These are phyloP conservation scores for Muschampia plurimacula DNA, from an alignment of 2,888 invertebrate species.

Conservation along the genomic window DNA sequence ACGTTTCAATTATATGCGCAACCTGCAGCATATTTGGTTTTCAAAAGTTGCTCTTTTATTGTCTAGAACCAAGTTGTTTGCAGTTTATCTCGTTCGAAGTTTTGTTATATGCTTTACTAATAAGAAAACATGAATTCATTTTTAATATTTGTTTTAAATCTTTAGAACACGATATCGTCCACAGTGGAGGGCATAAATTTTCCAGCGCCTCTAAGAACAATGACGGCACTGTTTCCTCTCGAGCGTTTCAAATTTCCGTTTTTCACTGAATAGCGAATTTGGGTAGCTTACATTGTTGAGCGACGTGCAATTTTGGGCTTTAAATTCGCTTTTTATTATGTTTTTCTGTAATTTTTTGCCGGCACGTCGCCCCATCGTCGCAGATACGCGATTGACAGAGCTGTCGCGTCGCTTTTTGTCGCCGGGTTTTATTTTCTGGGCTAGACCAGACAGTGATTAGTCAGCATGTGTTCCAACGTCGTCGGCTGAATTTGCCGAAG, in stretches of 20 bases:
- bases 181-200: not conserved
- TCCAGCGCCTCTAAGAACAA: constrained; percentile 15
- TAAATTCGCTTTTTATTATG: constrained; percentile 60
- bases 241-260: constrained; percentile 48
- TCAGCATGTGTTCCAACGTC: constrained; percentile 62
- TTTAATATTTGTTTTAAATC: not conserved
- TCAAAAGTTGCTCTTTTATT: constrained; percentile 21
- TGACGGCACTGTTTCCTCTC: constrained; percentile 45
- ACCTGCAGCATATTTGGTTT: constrained; percentile 27
- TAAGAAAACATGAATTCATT: not conserved
- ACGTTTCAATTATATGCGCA: constrained; percentile 38
- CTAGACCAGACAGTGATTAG: constrained; percentile 66
- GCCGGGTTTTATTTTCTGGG: constrained; percentile 55
- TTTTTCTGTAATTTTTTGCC: constrained; percentile 47
- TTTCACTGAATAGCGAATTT: constrained; percentile 53
- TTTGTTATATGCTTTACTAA: not conserved
- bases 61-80: not conserved
- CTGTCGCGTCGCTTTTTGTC: constrained; percentile 59
- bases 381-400: constrained; percentile 61
- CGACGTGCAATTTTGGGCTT: constrained; percentile 64
- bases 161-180: not conserved
- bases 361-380: constrained; percentile 38
- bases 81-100: not conserved
- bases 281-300: constrained; percentile 55
- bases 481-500: constrained; percentile 49